Evolutionary conservation across 2,113 vertebrate genomes (phyloP).

Genomic region (Grallaria varia): DNA sequence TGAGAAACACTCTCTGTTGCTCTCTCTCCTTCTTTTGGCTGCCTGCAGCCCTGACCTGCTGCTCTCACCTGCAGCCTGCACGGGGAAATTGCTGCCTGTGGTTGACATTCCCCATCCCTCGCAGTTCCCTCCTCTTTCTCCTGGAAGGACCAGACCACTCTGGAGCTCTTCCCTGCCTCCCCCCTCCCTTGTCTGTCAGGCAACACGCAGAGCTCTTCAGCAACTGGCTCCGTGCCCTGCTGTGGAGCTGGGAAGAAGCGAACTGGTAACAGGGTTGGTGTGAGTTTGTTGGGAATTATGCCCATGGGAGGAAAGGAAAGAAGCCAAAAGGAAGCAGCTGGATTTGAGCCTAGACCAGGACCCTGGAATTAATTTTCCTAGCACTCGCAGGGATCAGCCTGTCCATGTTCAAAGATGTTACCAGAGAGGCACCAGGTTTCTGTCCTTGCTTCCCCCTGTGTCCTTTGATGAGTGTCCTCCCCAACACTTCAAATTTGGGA

Average conservation of each 20-base stretch:
- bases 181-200: neutral
- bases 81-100: neutral
- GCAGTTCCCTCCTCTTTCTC: neutral
- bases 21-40: neutral
- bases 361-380: neutral
- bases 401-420: neutral
- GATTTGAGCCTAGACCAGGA: neutral
- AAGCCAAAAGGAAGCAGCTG: neutral
- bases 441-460: neutral
- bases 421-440: rapidly evolving
- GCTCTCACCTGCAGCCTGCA: neutral
- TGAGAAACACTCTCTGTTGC: neutral
- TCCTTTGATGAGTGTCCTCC: neutral
- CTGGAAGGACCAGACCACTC: neutral
- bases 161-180: neutral
- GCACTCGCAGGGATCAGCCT: neutral
- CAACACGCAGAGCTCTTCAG: neutral
- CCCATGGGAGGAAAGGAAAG: neutral
- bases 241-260: neutral
- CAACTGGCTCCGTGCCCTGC: neutral
- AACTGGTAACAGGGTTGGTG: neutral
- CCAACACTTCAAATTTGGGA: neutral
- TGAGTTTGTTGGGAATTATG: neutral
- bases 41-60: neutral
- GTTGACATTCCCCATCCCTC: neutral